Percentiles rank a stretch among this genome's conserved stretches.
These are phyloP conservation scores for Pterostichus madidus DNA, from an alignment of 2,888 invertebrate genomes.

Conservation along the genomic window DNA sequence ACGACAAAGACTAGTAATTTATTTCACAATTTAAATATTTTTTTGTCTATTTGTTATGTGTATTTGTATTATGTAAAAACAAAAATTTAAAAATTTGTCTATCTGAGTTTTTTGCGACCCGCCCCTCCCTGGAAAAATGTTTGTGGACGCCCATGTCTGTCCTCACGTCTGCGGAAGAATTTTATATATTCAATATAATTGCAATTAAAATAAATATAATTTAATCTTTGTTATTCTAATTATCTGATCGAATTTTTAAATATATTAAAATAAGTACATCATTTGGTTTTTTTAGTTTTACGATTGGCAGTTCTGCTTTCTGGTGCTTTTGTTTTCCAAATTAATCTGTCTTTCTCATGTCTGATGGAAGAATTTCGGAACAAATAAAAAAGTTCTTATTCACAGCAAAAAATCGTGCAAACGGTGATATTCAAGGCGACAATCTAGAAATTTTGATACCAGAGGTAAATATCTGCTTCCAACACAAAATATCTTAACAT, in stretches of 20 bases:
- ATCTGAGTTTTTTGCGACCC: no score
- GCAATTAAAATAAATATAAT: background rate
- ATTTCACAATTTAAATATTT: no score
- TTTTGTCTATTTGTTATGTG: no score
- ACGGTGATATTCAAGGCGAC: slow-evolving; percentile 83
- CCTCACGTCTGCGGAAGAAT: no score
- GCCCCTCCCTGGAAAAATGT: no score
- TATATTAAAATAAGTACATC: slow-evolving; percentile 12
- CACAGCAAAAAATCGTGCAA: slow-evolving; percentile 82
- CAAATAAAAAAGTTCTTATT: slow-evolving; percentile 92
- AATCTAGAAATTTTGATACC: slow-evolving; percentile 90
- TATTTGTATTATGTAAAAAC: no score
- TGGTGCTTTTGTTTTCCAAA: slow-evolving; percentile 10
- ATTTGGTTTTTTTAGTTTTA: slow-evolving; percentile 26
- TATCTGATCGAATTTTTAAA: slow-evolving; percentile 1
- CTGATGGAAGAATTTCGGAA: slow-evolving; percentile 81
- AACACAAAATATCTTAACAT: background rate
- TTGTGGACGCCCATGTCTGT: no score
- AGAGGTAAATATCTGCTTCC: slow-evolving; percentile 79
- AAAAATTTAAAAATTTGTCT: no score
- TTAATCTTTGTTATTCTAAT: slow-evolving; percentile 4
- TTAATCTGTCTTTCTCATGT: slow-evolving; percentile 77
- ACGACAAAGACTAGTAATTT: no score
- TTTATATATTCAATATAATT: background rate
- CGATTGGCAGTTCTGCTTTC: slow-evolving; percentile 4